Evolutionary conservation across 2,888 invertebrate species (phyloP).

Genomic region (Brassicogethes aeneus): DNA sequence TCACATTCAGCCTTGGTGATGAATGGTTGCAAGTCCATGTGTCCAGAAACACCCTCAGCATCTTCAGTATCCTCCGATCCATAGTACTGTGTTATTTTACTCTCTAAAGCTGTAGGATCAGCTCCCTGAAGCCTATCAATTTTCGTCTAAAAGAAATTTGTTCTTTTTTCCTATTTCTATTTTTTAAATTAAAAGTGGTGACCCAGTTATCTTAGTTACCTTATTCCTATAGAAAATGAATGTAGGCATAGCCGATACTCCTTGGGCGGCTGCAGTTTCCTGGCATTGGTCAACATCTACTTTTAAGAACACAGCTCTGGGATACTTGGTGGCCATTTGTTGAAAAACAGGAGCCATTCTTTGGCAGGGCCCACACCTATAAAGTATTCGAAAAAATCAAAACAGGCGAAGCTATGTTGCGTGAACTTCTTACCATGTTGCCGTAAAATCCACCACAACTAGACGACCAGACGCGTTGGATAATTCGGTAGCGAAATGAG

Average conservation of each 20-base stretch:
- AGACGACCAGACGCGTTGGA: slow-evolving; percentile 77
- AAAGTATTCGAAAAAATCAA: slow-evolving; percentile 15
- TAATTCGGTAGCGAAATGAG: slow-evolving; percentile 78
- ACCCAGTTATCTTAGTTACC: too few relatives aligned
- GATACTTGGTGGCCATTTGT: slow-evolving; percentile 77
- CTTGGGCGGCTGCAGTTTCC: slow-evolving; percentile 79
- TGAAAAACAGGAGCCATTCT: slow-evolving; percentile 90
- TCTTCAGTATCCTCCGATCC: slow-evolving; percentile 56
- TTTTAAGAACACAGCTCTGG: slow-evolving; percentile 83
- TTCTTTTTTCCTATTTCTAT: too few relatives aligned
- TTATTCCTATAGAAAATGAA: slow-evolving; percentile 90
- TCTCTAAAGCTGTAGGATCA: slow-evolving; percentile 71
- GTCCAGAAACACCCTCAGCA: slow-evolving; percentile 66
- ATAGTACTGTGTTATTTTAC: slow-evolving; percentile 82
- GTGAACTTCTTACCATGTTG: slow-evolving; percentile 65
- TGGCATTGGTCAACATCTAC: slow-evolving; percentile 92
- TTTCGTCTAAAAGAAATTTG: slow-evolving; percentile 56
- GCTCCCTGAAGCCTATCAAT: slow-evolving; percentile 85
- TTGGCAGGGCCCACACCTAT: slow-evolving; percentile 95
- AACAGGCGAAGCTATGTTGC: slow-evolving; percentile 1
- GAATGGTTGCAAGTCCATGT: slow-evolving; percentile 82
- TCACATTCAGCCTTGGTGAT: slow-evolving; percentile 86
- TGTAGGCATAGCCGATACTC: slow-evolving; percentile 96
- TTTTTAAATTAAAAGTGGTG: too few relatives aligned
- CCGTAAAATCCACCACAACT: slow-evolving; percentile 92